phyloP scores from a whole-genome alignment of 2,113 vertebrate species.

The Mugil cephalus region DNA sequence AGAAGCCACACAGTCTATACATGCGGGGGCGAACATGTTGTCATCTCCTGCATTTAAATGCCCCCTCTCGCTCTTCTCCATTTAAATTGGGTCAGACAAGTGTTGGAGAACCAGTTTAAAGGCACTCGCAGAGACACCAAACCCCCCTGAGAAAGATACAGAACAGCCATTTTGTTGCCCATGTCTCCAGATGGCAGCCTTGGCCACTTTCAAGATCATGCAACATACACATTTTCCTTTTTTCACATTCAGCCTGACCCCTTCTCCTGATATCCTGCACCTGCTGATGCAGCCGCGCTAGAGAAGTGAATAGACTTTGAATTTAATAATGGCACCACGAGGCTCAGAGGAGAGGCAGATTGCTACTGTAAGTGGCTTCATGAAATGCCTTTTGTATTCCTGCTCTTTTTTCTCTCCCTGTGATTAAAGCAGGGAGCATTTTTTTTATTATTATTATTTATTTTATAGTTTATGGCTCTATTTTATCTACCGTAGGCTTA shows the following conservation, averaged over 20 bases:
- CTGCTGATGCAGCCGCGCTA: slow-evolving; percentile 23
- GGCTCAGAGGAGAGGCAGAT: slow-evolving; percentile 23
- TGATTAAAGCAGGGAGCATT: slow-evolving; percentile 52
- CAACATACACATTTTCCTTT: background rate
- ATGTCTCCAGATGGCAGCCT: slow-evolving; percentile 8
- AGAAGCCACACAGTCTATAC: slow-evolving; percentile 47
- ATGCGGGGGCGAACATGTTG: slow-evolving; percentile 63
- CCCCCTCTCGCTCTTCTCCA: slow-evolving; percentile 46
- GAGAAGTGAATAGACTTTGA: slow-evolving; percentile 5
- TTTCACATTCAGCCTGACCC: slow-evolving; percentile 25
- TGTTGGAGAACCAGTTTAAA: slow-evolving; percentile 50
- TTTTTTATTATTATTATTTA: no score
- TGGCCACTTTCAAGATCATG: background rate
- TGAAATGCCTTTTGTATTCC: slow-evolving; percentile 55
- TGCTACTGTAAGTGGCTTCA: slow-evolving; percentile 44
- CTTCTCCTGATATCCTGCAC: slow-evolving; percentile 3
- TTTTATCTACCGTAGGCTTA: slow-evolving; percentile 43
- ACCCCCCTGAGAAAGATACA: slow-evolving; percentile 9
- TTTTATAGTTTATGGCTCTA: slow-evolving; percentile 43
- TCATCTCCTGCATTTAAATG: slow-evolving; percentile 71
- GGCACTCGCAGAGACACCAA: slow-evolving; percentile 31
- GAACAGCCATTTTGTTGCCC: background rate
- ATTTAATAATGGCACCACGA: slow-evolving; percentile 45
- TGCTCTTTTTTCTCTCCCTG: slow-evolving; percentile 15
- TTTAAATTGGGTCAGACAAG: slow-evolving; percentile 68